A percentile compares a stretch with the other conserved stretches of the same genome.
These are phyloP conservation scores for Prenolepis imparis DNA, from an alignment of 2,888 invertebrate genomes.

Conservation along the genomic window DNA sequence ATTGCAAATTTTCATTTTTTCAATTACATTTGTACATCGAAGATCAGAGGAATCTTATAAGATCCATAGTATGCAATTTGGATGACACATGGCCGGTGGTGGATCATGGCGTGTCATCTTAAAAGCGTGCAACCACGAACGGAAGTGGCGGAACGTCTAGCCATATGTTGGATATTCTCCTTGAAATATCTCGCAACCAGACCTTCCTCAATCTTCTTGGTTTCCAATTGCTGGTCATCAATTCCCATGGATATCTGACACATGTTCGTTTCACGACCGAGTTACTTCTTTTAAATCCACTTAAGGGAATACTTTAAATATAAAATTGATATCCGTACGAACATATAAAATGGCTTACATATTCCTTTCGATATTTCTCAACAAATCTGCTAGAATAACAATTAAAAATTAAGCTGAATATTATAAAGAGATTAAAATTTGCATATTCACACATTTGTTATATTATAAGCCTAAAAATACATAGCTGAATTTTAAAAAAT, in stretches of 20 bases:
- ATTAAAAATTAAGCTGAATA: neutral
- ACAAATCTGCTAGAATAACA: neutral
- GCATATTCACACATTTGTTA: neutral
- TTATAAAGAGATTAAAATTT: neutral
- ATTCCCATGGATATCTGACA: conserved; percentile 62
- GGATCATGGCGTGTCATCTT: conserved; percentile 55
- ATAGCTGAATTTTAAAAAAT: neutral
- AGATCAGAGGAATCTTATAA: conserved; percentile 23
- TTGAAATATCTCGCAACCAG: conserved; percentile 68
- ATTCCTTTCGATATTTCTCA: neutral
- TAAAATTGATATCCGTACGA: conserved; percentile 4
- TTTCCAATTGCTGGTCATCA: conserved; percentile 67
- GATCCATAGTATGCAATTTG: conserved; percentile 48
- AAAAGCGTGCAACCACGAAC: conserved; percentile 65
- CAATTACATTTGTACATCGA: conserved; percentile 19
- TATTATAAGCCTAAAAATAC: neutral
- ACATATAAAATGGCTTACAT: neutral
- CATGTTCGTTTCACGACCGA: conserved; percentile 46
- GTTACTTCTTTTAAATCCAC: conserved; percentile 31
- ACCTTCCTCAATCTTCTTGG: conserved; percentile 68
- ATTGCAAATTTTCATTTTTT: neutral
- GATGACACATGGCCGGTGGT: conserved; percentile 57
- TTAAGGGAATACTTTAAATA: conserved; percentile 9
- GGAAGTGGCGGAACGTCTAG: conserved; percentile 78
- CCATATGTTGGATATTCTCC: conserved; percentile 78